These are phyloP conservation scores for Drosophila aldrichi DNA, from an alignment of 2,888 invertebrate species.

Conservation along the genomic window DNA sequence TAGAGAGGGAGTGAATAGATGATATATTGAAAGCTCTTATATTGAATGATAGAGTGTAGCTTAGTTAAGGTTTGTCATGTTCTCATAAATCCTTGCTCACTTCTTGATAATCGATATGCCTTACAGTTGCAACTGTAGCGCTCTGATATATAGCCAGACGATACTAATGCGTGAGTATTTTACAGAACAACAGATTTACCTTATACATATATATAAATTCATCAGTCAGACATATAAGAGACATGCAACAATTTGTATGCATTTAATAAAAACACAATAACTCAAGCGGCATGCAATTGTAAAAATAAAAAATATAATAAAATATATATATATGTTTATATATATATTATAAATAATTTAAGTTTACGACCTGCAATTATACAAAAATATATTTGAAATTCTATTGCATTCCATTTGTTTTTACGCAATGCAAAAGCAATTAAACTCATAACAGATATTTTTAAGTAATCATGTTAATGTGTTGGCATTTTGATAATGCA, in stretches of 20 bases:
- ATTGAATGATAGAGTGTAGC: not conserved
- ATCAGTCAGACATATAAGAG: constrained; percentile 9
- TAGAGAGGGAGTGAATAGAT: not conserved
- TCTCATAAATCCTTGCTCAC: not conserved
- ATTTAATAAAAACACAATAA: constrained; percentile 12
- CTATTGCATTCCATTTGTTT: constrained; percentile 21
- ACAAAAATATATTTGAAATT: constrained; percentile 14
- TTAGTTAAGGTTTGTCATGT: not conserved
- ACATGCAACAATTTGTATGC: constrained; percentile 16
- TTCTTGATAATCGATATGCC: not conserved
- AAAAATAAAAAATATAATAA: not conserved
- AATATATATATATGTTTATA: too few relatives aligned
- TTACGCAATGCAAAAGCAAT: not conserved
- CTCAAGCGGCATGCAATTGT: not conserved
- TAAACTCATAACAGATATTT: constrained; percentile 25
- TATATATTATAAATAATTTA: constrained; percentile 27
- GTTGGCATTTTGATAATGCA: not conserved
- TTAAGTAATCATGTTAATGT: constrained; percentile 19
- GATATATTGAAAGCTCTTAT: not conserved
- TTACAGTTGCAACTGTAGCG: constrained; percentile 4
- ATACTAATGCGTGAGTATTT: constrained; percentile 17
- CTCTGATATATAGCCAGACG: constrained; percentile 12
- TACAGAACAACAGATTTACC: constrained; percentile 8
- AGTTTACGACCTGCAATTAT: not conserved
- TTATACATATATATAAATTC: not conserved